Percentiles rank a stretch among this genome's conserved stretches.
Evolutionary conservation across 1,140 invertebrate genomes (phyloP).

Genomic region (Anoplolepis gracilipes): DNA sequence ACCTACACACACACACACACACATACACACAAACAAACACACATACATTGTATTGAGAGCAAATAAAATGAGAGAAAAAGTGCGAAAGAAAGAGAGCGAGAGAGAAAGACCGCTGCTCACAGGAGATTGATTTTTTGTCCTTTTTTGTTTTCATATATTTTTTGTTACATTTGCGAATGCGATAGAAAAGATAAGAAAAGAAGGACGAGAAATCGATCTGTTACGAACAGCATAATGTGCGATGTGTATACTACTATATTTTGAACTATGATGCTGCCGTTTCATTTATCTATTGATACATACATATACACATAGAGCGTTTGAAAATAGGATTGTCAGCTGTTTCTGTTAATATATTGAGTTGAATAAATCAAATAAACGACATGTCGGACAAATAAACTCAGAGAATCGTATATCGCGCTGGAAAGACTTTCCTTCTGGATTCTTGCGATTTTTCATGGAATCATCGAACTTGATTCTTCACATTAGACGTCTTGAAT

Average conservation of each 20-base stretch:
- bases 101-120: not conserved
- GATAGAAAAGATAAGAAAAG: slow-evolving; percentile 3
- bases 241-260: slow-evolving; percentile 45
- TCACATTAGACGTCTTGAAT: too few species aligned
- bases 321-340: slow-evolving; percentile 58
- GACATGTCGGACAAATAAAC: slow-evolving; percentile 34
- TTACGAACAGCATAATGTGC: slow-evolving; percentile 24
- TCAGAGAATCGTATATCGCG: slow-evolving; percentile 41
- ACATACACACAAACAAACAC: too few species aligned
- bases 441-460: slow-evolving; percentile 23
- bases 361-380: slow-evolving; percentile 61
- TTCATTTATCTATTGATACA: slow-evolving; percentile 49
- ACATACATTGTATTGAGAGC: slow-evolving; percentile 4
- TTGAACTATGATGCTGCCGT: slow-evolving; percentile 56
- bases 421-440: slow-evolving; percentile 38
- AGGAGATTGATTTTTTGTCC: too few species aligned
- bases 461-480: not conserved
- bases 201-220: slow-evolving; percentile 40
- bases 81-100: slow-evolving; percentile 25
- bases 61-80: slow-evolving; percentile 48
- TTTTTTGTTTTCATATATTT: slow-evolving; percentile 33
- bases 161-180: slow-evolving; percentile 14
- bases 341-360: slow-evolving; percentile 60
- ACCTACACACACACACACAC: slow-evolving; percentile 78
- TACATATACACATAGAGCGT: slow-evolving; percentile 29